Conservation (phyloP, 1,140 invertebrate genomes). For the Aphelinus certus region DNA sequence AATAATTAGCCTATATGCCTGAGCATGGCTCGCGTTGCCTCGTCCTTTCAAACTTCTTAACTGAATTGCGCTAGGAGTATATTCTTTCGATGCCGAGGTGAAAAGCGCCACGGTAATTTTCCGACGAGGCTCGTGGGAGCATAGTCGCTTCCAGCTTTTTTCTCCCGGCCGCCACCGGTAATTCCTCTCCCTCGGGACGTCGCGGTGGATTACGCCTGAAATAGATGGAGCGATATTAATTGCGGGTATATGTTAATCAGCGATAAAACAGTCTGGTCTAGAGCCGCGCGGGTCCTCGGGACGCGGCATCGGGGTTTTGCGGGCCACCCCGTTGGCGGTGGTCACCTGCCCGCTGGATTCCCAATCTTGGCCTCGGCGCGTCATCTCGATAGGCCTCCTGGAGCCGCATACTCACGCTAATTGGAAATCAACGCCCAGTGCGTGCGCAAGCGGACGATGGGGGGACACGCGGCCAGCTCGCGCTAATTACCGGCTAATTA, state of each 20-base stretch:
- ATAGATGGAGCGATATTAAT: conserved; percentile 38
- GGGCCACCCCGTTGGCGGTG: not conserved
- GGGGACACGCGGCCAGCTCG: not conserved
- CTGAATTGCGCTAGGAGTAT: no score
- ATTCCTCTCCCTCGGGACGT: no score
- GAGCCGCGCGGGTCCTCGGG: not conserved
- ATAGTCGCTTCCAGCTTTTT: no score
- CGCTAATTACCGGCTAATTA: conserved; percentile 17
- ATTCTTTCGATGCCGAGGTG: no score
- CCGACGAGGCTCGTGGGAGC: no score
- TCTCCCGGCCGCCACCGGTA: no score
- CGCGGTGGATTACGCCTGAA: no score
- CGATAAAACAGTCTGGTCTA: no score
- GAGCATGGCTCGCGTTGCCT: no score
- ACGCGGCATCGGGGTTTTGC: conserved; percentile 3
- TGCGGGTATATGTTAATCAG: not conserved
- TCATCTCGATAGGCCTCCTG: not conserved
- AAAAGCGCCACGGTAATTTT: no score
- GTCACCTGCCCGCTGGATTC: not conserved
- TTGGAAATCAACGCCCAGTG: conserved; percentile 20
- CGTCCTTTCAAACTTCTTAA: no score
- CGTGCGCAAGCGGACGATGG: not conserved
- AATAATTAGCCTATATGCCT: no score
- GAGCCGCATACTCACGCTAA: conserved; percentile 15
- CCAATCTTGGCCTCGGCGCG: conserved; percentile 5